A percentile compares a stretch with the other conserved stretches of the same genome.
Evolutionary conservation across 2,888 invertebrate species (phyloP).

Genomic region (Conistra vaccinii): DNA sequence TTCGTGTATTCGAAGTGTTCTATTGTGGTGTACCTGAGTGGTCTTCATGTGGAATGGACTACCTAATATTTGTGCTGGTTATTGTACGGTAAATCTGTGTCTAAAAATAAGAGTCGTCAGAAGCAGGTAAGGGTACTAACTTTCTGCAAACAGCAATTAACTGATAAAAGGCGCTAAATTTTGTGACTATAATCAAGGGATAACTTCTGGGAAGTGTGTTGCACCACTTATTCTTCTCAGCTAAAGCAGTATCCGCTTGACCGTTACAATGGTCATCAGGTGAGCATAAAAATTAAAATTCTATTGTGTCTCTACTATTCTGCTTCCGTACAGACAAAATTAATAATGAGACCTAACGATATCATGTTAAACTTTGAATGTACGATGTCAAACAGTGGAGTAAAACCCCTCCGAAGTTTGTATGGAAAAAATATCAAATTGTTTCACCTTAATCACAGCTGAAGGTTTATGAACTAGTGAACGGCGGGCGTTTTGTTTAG

Average conservation of each 20-base stretch:
- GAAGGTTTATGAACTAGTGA: not conserved
- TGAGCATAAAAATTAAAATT: no score
- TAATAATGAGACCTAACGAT: no score
- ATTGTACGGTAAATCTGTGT: slow-evolving; percentile 3
- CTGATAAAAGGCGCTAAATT: not conserved
- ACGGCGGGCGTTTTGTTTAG: no score
- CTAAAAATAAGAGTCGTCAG: not conserved
- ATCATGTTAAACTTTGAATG: no score
- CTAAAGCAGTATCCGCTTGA: not conserved
- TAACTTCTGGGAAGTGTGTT: not conserved
- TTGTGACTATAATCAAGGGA: not conserved
- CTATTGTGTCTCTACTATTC: no score
- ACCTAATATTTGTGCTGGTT: not conserved
- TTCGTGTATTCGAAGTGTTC: slow-evolving; percentile 7
- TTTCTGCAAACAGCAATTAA: slow-evolving; percentile 10
- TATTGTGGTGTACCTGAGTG: slow-evolving; percentile 21
- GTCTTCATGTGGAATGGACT: not conserved
- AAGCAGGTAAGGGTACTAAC: not conserved
- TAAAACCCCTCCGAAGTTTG: no score
- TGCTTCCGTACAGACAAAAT: no score
- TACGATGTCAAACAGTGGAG: no score
- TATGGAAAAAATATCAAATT: no score
- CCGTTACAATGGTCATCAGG: no score
- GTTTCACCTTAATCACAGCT: no score
- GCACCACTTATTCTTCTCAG: not conserved